Conservation (phyloP, 1,140 invertebrate species). For the Oryctes rhinoceros region DNA sequence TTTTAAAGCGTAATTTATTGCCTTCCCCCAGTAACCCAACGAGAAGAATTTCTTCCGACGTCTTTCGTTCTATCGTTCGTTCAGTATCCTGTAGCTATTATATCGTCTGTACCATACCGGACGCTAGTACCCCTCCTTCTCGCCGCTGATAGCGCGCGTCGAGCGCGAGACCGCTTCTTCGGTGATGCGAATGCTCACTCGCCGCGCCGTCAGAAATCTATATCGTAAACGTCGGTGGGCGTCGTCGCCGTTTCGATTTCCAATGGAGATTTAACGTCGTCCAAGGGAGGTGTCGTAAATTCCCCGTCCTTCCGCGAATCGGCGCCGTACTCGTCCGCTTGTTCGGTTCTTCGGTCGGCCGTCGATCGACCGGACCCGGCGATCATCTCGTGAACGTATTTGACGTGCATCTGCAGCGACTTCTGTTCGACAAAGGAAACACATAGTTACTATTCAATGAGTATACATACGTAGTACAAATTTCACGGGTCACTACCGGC, state of each 20-base stretch:
- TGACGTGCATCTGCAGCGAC: conserved; percentile 49
- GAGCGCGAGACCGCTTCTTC: too few relatives aligned
- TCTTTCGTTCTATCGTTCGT: too few relatives aligned
- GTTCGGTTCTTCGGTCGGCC: conserved; percentile 51
- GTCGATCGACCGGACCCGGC: not conserved
- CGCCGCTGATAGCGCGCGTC: too few relatives aligned
- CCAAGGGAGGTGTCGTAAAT: conserved; percentile 70
- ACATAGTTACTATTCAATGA: not conserved
- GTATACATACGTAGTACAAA: not conserved
- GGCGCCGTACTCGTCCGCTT: conserved; percentile 55
- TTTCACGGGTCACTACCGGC: not conserved
- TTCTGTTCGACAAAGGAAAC: conserved; percentile 49
- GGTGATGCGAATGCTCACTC: too few relatives aligned
- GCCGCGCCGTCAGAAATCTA: conserved; percentile 52
- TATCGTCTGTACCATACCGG: too few relatives aligned
- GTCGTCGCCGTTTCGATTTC: conserved; percentile 77
- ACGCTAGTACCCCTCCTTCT: too few relatives aligned
- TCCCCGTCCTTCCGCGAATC: conserved; percentile 66
- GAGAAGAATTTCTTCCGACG: too few relatives aligned
- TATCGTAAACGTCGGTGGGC: conserved; percentile 80
- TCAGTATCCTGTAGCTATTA: too few relatives aligned
- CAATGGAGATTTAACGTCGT: conserved; percentile 64
- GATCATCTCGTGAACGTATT: conserved; percentile 53
- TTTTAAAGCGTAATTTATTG: conserved; percentile 48
- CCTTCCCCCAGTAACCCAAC: conserved; percentile 46